Evolutionary conservation across 2,113 vertebrate genomes (phyloP), one percentile per base, ranked within the genome.

Genomic region (Arothron firmamentum): DNA sequence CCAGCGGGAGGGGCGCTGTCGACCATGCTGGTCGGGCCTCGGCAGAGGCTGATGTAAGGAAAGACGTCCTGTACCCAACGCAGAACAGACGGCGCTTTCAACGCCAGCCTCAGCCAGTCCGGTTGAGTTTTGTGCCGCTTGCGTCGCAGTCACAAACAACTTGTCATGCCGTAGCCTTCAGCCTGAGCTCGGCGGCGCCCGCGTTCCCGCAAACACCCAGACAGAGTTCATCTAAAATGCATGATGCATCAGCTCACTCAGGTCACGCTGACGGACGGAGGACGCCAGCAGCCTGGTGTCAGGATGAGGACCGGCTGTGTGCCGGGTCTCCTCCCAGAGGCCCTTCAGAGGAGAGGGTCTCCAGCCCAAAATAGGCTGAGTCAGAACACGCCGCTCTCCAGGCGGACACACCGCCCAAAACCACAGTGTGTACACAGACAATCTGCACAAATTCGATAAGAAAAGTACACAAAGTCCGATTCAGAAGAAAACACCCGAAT

Each of bases 181-280:
- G 75, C 52, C 54, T 21, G 67, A 68, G 72, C 51, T 51, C 51
- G 67, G 67, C 20, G 50, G 34, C 38, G 46, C 52, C 67, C 20
- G 51, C 68, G 61, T n/a, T 65, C 63, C 74, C 57, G 49, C 67
- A 77, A 77, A 68, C 62, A 12, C 60, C 75, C 79, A 88, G 84
- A 88, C 83, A 73, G 74, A 57, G 65, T 82, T 84, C 70, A 90
- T 91, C 71, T 81, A 88, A 89, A 85, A 90, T 90, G 86, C 81
- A 91, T 85, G 84, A 80, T 56, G 72, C 84, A 76, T 84, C 80
- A 76, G 74, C 77, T 85, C 74, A 74, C 78, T 59, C 17, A 65
- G 60, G 58, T 59, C 67, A 54, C 3, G 66, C 64, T 70, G 80
- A 81, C 25, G 58, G 77, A 74, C 31, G 64, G 56, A 14, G 70